Percentiles rank a stretch among this genome's conserved stretches.
phyloP scores from a whole-genome alignment of 2,797 vertebrate species.

The Crotalus adamanteus region DNA sequence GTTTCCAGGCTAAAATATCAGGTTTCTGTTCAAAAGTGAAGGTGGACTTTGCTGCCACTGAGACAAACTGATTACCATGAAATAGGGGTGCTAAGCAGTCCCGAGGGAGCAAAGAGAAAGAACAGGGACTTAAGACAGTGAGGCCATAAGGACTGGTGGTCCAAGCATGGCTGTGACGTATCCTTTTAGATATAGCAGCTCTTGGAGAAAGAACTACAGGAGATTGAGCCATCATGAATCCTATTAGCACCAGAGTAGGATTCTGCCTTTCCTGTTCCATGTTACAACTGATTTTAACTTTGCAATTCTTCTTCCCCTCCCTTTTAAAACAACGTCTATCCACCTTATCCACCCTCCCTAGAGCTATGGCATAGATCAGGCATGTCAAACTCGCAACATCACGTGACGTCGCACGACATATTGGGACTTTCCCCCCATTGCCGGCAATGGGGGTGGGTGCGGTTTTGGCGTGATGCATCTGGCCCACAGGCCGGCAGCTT shows the following conservation, averaged over 20 bases:
- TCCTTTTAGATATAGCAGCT: not conserved
- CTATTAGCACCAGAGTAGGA: not conserved
- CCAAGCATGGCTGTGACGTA: not conserved
- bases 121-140: not conserved
- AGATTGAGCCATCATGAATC: not conserved
- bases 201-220: not conserved
- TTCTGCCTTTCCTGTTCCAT: not conserved
- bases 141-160: not conserved
- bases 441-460: no score
- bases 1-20: not conserved
- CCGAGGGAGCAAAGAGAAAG: not conserved
- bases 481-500: no score
- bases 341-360: not conserved
- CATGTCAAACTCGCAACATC: no score
- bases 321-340: not conserved
- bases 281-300: not conserved
- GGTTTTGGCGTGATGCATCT: no score
- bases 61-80: not conserved
- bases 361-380: not conserved
- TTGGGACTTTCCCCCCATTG: no score
- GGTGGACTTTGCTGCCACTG: not conserved
- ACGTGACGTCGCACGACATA: no score
- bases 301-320: no score
- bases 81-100: not conserved
- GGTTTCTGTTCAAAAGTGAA: not conserved